Evolutionary conservation across 2,113 vertebrate species (phyloP).

Genomic region (Bos indicus): DNA sequence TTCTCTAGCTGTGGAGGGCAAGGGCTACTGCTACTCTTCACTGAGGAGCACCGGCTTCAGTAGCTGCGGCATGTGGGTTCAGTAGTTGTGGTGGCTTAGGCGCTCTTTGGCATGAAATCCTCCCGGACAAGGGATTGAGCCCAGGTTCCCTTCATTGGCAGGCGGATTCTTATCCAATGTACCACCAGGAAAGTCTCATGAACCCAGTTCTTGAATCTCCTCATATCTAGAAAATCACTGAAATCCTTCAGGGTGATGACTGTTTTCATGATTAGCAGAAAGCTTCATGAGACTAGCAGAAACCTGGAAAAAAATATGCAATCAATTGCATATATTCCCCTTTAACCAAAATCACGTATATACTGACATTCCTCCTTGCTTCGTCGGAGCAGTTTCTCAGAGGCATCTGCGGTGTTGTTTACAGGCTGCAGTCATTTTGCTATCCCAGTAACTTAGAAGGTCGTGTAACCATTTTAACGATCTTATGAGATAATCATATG

Average conservation of each 20-base stretch:
- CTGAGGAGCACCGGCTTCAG: background rate
- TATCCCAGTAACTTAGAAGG: background rate
- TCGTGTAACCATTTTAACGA: background rate
- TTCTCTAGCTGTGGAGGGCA: background rate
- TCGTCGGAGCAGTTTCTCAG: background rate
- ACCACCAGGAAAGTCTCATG: background rate
- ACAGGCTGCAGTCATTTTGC: background rate
- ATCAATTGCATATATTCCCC: background rate
- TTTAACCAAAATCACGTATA: background rate
- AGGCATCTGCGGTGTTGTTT: background rate
- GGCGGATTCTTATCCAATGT: background rate
- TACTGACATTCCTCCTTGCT: background rate
- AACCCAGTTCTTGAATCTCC: background rate
- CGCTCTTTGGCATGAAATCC: background rate
- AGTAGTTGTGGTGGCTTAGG: background rate
- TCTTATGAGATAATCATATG: background rate
- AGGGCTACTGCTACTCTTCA: background rate
- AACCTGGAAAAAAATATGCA: background rate
- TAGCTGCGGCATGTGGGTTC: fast-evolving
- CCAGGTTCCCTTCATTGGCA: background rate
- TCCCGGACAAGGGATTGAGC: background rate
- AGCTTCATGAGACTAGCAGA: background rate
- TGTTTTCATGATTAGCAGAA: background rate
- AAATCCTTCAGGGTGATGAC: background rate
- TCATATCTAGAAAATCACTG: background rate